Base-by-base conservation (phyloP, 1,140 invertebrate species). In the Achroia grisella region DNA sequence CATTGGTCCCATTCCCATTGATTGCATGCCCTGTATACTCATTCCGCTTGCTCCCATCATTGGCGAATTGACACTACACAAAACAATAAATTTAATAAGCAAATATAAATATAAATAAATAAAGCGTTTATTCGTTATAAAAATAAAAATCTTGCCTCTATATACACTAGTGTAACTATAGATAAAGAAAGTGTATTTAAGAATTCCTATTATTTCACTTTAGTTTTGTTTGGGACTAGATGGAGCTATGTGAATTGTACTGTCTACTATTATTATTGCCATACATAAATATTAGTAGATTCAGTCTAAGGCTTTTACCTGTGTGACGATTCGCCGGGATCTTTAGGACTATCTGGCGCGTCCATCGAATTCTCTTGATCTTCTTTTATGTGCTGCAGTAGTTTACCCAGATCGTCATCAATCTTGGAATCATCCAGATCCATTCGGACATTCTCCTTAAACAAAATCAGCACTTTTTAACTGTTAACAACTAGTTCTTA, bases 401-500 rank as follows among this genome's bases (percentile, higher is more conserved):
- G 75, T 77, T 97, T 95, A 55, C 95, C 95, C 0, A 98, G 79
- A 68, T 98, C 95, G 64, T 97, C 95, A 63, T 98, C 95, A 44
- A 98, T 95, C 80, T 96, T 96, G 29, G 94, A 94, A 65, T 96
- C 95, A 71, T 96, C 95, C 57, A 93, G 92, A 71, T 96, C 95
- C 90, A 93, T 91, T 29, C 83, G 62, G 10, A 85, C 85, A 48
- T 86, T 84, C 51, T 87, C 86, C 83, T 87, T 35, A 34, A 55
- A 66, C n/a, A n/a, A n/a, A n/a, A n/a, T n/a, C n/a, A n/a, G n/a
- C n/a, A n/a, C n/a, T n/a, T n/a, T n/a, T n/a, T n/a, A n/a, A n/a
- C n/a, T n/a, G n/a, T n/a, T n/a, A n/a, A n/a, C n/a, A n/a, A n/a
- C n/a, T n/a, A n/a, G n/a, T n/a, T n/a, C n/a, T n/a, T n/a, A n/a